Base-by-base conservation (phyloP, 1,140 invertebrate species). In the Halesus radiatus region DNA sequence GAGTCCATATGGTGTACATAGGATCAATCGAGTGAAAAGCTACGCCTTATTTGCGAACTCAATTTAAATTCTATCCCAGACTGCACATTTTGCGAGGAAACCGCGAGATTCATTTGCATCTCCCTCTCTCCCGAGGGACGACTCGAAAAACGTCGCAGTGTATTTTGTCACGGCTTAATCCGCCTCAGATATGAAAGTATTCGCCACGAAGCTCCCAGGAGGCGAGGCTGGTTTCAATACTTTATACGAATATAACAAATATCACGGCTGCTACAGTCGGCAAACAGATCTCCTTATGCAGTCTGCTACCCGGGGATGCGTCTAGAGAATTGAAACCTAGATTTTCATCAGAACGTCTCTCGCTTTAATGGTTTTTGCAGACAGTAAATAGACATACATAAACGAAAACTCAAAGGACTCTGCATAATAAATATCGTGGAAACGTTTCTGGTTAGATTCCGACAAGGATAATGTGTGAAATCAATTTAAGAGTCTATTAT, bases 111-210 rank as follows among this genome's bases (percentile, higher is more conserved):
- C 75, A 77, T 77, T 64, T 77, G 22, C 26, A 6, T 16, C n/a
- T 29, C n/a, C 16, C 8, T 37, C 1, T 23, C 58, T 50, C 8
- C 29, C 20, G n/a, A 15, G 75, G 50, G 16, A 52, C 60, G 0
- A 1, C 0, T 60, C 66, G 75, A 77, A 77, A 77, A 77, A 77
- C 45, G 45, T 77, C 75, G 22, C 58, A 37, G 58, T 23, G 74
- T 76, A 76, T 76, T 74, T 60, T 45, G 54, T 62, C 60, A 20
- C n/a, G 18, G 8, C 37, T 23, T 50, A 70, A 70, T 37, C 66
- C 66, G 66, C 32, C 37, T 50, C 37, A 45, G 37, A 70, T 70
- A 70, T 70, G 66, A 70, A 50, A 70, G 66, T 50, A 70, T 70
- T 70, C 22, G 5, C 66, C 18, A 20, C 45, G n/a, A 7, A 37